phyloP scores from a whole-genome alignment of 2,888 invertebrate species.

The Lysandra coridon region DNA sequence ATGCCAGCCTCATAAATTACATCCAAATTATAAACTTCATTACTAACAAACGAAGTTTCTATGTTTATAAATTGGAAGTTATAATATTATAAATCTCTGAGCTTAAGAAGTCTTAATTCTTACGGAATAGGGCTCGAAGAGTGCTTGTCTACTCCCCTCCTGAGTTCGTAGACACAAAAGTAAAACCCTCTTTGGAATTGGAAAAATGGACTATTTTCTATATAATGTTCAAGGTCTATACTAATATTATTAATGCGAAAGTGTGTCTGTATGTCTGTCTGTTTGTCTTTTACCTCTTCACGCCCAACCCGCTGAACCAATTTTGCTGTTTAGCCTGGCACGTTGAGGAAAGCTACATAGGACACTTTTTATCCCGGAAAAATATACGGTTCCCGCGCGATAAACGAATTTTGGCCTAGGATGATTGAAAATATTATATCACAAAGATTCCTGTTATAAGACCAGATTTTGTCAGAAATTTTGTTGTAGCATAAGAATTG shows the following conservation, averaged over 20 bases:
- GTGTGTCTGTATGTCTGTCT: too few species aligned
- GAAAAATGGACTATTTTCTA: neutral
- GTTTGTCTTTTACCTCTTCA: too few species aligned
- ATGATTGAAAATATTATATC: neutral
- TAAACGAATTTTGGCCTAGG: too few species aligned
- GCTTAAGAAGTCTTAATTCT: neutral
- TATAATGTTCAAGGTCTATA: too few species aligned
- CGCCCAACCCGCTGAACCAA: too few species aligned
- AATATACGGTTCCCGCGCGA: too few species aligned
- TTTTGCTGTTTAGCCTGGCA: too few species aligned
- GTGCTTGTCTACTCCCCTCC: neutral
- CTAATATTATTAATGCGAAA: too few species aligned
- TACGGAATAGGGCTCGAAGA: neutral
- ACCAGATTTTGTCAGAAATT: neutral
- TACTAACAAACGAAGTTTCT: neutral
- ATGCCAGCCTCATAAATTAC: too few species aligned
- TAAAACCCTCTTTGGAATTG: neutral
- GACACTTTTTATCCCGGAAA: too few species aligned
- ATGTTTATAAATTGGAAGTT: neutral
- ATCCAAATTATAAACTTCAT: too few species aligned
- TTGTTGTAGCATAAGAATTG: neutral
- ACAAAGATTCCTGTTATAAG: neutral
- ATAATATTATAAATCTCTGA: neutral
- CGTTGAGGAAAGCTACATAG: too few species aligned
- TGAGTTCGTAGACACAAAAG: neutral